Evolutionary conservation across 2,888 invertebrate genomes (phyloP), one percentile per base, ranked within the genome.

Genomic region (Piscicola geometra): DNA sequence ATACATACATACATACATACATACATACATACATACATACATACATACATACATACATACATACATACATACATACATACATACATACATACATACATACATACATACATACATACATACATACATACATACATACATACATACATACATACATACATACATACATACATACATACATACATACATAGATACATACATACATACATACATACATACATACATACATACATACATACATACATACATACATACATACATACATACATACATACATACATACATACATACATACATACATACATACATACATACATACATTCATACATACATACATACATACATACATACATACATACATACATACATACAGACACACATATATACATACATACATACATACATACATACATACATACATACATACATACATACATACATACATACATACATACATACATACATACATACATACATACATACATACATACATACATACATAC

Each of bases 91-190:
- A 75, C 56, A 75, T 25, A 75, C 41, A 75, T 36, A 71, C 56
- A 75, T 36, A 71, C 56, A 71, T 36, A 71, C 71, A 75, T 36
- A 71, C 56, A 75, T 36, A 75, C 56, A 75, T 36, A 75, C 71
- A 71, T 41, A 71, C 41, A 56, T 56, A 75, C 56, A 75, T 56
- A 71, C 41, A 71, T 25, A 52, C 41, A 75, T 28, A 75, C 41
- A 71, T 35, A 75, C 56, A 71, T 35, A 75, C 33, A 71, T 56
- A 75, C 35, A 71, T 56, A 71, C 52, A 75, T 56, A 60, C 52
- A 75, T 32, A 64, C 28, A 52, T 9, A 71, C n/a, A 50, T 30
- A 71, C 50, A 50, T 71, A 71, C 70, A 75, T 35, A 75, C 32
- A 52, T 33, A 30, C 30, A 28, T n/a, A 64, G 9, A 64, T 9